Base-by-base conservation (phyloP, 1,140 invertebrate genomes). In the Drosophila mayri region DNA sequence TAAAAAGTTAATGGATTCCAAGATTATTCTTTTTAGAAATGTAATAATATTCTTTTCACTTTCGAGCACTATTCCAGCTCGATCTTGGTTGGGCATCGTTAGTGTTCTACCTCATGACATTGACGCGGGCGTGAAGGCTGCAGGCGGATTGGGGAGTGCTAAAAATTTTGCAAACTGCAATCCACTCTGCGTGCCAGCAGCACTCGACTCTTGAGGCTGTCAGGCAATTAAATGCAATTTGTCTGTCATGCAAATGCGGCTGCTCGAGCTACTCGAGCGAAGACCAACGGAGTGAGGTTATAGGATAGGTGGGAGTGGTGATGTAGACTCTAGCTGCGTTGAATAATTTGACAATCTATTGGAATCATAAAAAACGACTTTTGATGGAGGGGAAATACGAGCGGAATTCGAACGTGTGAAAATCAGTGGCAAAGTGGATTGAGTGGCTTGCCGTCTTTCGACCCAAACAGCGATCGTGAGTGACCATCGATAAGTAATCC, bases 141-240 rank as follows among this genome's bases (percentile, higher is more conserved):
- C 20, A 4, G 28, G 10, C n/a, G 22, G 30, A 47, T 22, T 52
- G 66, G 62, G 62, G 63, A 66, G 66, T 66, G 72, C 71, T 63
- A 43, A 25, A 38, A 54, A 38, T 37, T 43, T 68, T 18, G 37
- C 61, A 11, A 68, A 14, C 65, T 30, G 16, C 65, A 38, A 18
- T 28, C 61, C 28, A 52, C 30, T 54, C 32, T 12, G 37, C 38
- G 18, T 54, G 62, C 61, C 72, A 38, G 28, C 35, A 46, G 41
- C 60, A 32, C 54, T 52, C 35, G 61, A 38, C 63, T 84, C 49
- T 54, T 61, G 67, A 58, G 80, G 54, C 64, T 88, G 67, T 84
- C 72, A 54, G 60, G 83, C 80, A 88, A 87, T 87, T 88, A 80
- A 87, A 57, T 77, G 84, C 84, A 83, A 83, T 88, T 88, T 83